Evolutionary conservation across 2,888 invertebrate species (phyloP).

Genomic region (Campoplex capitator): DNA sequence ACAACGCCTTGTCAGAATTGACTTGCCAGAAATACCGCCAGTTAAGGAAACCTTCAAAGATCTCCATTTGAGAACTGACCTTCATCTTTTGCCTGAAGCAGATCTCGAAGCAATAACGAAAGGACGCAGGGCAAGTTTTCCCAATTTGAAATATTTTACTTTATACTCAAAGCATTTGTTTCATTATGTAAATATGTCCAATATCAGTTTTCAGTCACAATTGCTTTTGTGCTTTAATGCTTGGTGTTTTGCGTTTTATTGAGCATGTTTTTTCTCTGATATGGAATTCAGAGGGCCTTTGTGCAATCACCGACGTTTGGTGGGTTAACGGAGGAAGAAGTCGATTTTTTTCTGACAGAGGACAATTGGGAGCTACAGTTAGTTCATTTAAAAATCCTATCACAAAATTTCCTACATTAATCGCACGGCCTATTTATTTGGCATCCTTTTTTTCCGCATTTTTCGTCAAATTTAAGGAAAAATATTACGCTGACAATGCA

Average conservation of each 20-base stretch:
- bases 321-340: constrained; percentile 54
- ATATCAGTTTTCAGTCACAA: background rate
- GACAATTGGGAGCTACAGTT: constrained; percentile 31
- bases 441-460: background rate
- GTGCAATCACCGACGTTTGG: constrained; percentile 66
- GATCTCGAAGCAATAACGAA: constrained; percentile 9
- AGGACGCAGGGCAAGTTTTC: constrained; percentile 17
- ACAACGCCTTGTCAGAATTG: background rate
- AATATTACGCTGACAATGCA: background rate
- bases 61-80: constrained; percentile 29
- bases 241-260: constrained; percentile 19
- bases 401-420: background rate
- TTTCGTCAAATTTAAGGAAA: background rate
- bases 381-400: constrained; percentile 25
- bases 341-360: constrained; percentile 56
- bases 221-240: background rate
- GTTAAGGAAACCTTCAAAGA: constrained; percentile 5
- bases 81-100: constrained; percentile 45
- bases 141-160: background rate
- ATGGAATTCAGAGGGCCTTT: constrained; percentile 33
- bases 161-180: background rate
- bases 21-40: background rate
- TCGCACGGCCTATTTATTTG: background rate
- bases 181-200: background rate
- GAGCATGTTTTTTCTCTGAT: constrained; percentile 19